Base-by-base conservation (phyloP, 1,140 invertebrate species). In the Chrysoperla carnea region DNA sequence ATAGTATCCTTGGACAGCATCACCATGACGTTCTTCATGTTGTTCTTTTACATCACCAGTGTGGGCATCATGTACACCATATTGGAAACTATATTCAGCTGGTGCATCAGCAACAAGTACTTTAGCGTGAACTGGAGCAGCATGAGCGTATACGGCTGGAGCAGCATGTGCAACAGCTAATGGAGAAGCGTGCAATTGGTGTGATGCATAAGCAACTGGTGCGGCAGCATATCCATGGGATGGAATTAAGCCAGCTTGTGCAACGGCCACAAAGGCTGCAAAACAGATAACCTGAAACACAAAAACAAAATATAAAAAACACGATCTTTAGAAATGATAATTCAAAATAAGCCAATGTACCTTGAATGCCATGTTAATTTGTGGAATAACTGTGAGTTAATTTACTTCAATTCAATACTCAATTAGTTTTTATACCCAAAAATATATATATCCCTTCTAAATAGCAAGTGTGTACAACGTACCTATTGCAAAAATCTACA, bases 21-120 rank as follows among this genome's bases (percentile, higher is more conserved):
- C 48, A 33, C 54, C 54, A 35, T 52, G 46, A 8, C 53, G 41
- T 0, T 41, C 17, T 47, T 55, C 53, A 31, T 53, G 39, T 28
- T 55, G 53, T 15, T 44, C 45, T 40, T 55, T 53, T 42, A 39
- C 44, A 41, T 55, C 52, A 11, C 52, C 70, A 47, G 53, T 73
- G 48, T 72, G 67, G 8, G 67, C 62, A 60, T 58, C 69, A 64
- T 54, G 41, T 9, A 50, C 49, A 33, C 40, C 33, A 37, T 53
- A 53, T 8, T 44, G 46, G 36, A 52, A 54, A 37, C 50, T 50
- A 42, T 54, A 53, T 43, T 48, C 36, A 12, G 52, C 46, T 43
- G 48, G 47, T 11, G 50, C 43, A 35, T 43, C 13, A 37, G 46
- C 44, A 31, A 53, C 48, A 23, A 47, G 45, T 6, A 49, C 41